Conservation (phyloP, 53 echinoderm and acorn worm genomes). For the Arbacia lixula region DNA sequence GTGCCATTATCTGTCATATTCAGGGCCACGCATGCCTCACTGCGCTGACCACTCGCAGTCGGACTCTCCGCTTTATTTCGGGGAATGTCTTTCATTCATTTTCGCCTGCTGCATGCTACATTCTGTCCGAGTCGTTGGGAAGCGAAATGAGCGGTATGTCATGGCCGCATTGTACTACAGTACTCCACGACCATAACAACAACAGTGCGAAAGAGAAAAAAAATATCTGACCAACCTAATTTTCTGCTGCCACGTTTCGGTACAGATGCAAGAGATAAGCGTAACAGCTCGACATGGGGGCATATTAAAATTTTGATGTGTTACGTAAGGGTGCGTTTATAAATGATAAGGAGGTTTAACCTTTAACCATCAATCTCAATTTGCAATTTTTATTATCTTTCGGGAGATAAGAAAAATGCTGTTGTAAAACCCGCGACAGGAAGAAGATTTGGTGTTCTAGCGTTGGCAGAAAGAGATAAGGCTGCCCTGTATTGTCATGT, state of each 20-base stretch:
- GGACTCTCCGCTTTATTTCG: constrained; percentile 38
- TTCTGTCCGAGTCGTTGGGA: constrained; percentile 34
- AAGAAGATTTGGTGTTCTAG: constrained; percentile 24
- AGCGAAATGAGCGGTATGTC: too few relatives aligned
- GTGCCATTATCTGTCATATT: constrained; percentile 53
- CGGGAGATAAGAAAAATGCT: constrained; percentile 43
- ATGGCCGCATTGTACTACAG: constrained; percentile 32
- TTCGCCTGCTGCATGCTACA: constrained; percentile 35
- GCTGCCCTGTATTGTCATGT: too few relatives aligned
- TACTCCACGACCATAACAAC: too few relatives aligned
- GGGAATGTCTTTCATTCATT: constrained; percentile 45
- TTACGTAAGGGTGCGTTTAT: constrained; percentile 34
- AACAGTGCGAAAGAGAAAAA: not conserved
- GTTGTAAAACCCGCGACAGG: constrained; percentile 26
- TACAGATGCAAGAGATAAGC: constrained; percentile 28
- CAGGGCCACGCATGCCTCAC: constrained; percentile 28
- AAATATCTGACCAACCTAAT: constrained; percentile 39
- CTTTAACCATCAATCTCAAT: constrained; percentile 61
- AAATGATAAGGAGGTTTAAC: constrained; percentile 53
- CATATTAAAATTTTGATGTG: constrained; percentile 57
- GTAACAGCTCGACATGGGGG: constrained; percentile 11
- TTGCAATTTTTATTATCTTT: constrained; percentile 61
- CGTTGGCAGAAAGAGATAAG: constrained; percentile 12
- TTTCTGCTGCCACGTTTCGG: constrained; percentile 12
- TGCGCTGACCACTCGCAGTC: constrained; percentile 46